Evolutionary conservation across 2,797 vertebrate genomes (phyloP), one percentile per base, ranked within the genome.

Genomic region (Hybognathus amarus): DNA sequence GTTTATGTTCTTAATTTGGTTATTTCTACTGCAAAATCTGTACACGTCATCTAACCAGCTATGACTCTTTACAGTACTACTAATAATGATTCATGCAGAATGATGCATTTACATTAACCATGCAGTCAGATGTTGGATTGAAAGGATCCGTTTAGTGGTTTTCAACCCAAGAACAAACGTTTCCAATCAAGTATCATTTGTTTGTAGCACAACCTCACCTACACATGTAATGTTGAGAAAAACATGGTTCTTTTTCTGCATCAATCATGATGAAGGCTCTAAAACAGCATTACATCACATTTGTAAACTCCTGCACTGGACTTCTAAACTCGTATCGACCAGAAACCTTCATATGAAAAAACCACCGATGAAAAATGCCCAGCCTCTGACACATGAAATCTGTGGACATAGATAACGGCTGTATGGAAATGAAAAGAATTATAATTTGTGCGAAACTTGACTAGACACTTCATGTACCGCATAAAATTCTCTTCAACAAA

Each of bases 51-150:
- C 56, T 36, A 73, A 6, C 63, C 27, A 11, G n/a, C 52, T 45
- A 24, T 20, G 13, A 36, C 15, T 24, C 3, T 50, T 61, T 27
- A 47, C 40, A 79, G 27, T 47, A 83, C 38, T 61, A 73, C 5
- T 68, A 61, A 80, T 78, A 15, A 59, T 40, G 66, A 45, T 66
- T 54, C 88, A 89, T 89, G 88, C 87, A 88, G 68, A 77, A 73
- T 30, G 83, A 87, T 78, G 80, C 84, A 61, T 59, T 83, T 70
- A 54, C 42, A 56, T 33, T 61, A 50, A 45, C 66, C 88, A 89
- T 89, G 86, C 88, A 80, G 67, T 15, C 61, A 38, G 24, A 67
- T 64, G 27, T 56, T 61, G 47, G 22, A 78, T 79, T 33, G 47
- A 56, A 85, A 61, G 10, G 6, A 78, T 47, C 40, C 11, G 15